A percentile compares a stretch with the other conserved stretches of the same genome.
Evolutionary conservation across 2,113 vertebrate genomes (phyloP).

Genomic region (Sinosuthora webbiana): DNA sequence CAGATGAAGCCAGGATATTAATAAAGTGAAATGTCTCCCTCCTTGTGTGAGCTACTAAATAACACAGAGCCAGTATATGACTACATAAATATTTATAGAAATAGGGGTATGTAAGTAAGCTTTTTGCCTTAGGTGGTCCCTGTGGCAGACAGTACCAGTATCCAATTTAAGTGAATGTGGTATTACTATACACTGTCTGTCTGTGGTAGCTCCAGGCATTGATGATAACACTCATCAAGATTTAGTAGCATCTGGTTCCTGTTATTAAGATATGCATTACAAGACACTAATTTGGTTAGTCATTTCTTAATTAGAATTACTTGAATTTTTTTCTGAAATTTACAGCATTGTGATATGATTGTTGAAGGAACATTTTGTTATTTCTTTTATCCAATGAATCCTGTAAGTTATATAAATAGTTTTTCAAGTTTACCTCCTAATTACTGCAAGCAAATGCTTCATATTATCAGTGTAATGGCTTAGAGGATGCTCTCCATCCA

Average conservation of each 20-base stretch:
- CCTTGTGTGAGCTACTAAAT: background rate
- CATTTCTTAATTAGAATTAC: constrained; percentile 20
- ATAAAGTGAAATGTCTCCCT: background rate
- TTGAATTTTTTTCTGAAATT: background rate
- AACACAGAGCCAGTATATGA: background rate
- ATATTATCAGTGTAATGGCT: background rate
- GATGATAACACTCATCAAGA: background rate
- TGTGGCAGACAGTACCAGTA: background rate
- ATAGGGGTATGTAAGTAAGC: background rate
- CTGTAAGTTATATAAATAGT: background rate
- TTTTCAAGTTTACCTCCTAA: background rate
- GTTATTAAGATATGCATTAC: background rate
- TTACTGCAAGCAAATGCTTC: background rate
- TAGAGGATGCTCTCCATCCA: background rate
- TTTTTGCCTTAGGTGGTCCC: constrained; percentile 9
- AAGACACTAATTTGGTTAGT: constrained; percentile 4
- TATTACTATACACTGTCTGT: background rate
- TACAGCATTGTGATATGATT: background rate
- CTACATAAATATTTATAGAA: constrained; percentile 29
- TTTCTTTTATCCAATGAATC: background rate
- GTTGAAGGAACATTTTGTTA: background rate
- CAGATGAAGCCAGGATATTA: background rate
- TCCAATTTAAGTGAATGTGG: background rate
- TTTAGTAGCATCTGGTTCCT: constrained; percentile 14
- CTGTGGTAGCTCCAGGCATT: constrained; percentile 13